A percentile compares a stretch with the other conserved stretches of the same genome.
Evolutionary conservation across 2,797 vertebrate species (phyloP).

Genomic region (Enteromius thamalakanensis): DNA sequence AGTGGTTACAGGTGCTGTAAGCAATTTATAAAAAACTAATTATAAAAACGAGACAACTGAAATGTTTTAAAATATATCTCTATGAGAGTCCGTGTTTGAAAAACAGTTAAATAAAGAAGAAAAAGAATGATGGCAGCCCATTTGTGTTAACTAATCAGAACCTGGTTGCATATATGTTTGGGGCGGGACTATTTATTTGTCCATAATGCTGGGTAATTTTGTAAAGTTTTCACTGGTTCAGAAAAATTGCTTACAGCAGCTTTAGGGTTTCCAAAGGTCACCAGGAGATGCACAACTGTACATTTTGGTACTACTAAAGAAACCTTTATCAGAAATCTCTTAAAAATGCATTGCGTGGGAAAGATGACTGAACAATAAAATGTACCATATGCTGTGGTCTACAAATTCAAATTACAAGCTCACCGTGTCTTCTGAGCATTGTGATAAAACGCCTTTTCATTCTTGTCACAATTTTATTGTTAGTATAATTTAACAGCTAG

Average conservation of each 20-base stretch:
- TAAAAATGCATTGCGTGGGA: not conserved
- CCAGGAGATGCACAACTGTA: not conserved
- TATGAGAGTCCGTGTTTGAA: not conserved
- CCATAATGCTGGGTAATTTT: not conserved
- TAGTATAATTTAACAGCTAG: not conserved
- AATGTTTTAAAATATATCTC: not conserved
- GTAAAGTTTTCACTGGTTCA: not conserved
- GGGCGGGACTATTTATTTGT: not conserved
- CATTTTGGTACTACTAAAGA: not conserved
- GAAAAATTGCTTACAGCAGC: not conserved
- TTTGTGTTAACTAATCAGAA: not conserved
- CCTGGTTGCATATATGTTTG: not conserved
- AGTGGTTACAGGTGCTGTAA: constrained; percentile 12
- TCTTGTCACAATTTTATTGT: not conserved
- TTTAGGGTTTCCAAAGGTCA: not conserved
- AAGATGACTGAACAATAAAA: not conserved
- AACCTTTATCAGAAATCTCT: not conserved
- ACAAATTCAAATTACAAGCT: not conserved
- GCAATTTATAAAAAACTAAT: not conserved
- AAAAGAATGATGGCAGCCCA: not conserved
- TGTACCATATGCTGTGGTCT: not conserved
- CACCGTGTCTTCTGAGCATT: not conserved
- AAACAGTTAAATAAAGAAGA: not conserved
- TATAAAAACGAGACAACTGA: not conserved
- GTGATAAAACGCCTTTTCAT: not conserved